Evolutionary conservation across 2,797 vertebrate species (phyloP).

Genomic region (Momotus momota): DNA sequence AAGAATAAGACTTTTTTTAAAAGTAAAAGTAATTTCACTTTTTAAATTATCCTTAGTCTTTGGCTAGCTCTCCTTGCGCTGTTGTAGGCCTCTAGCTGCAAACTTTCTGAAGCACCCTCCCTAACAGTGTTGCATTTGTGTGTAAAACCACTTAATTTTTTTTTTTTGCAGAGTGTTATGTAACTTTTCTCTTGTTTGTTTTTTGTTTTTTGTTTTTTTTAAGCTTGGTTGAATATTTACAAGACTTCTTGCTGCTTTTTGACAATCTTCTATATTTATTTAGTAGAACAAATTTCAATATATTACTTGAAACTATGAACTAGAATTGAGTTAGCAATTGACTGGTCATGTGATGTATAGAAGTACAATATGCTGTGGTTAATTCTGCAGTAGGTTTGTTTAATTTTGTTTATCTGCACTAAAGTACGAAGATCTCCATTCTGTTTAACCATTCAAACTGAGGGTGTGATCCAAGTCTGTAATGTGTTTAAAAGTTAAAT

Average conservation of each 20-base stretch:
- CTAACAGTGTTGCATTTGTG: slow-evolving; percentile 72
- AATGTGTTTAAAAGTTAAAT: slow-evolving; percentile 73
- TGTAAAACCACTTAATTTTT: slow-evolving; percentile 4
- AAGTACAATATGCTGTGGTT: slow-evolving; percentile 78
- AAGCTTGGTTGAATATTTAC: slow-evolving; percentile 76
- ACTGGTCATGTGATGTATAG: slow-evolving; percentile 69
- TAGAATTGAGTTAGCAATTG: slow-evolving; percentile 76
- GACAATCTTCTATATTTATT: slow-evolving; percentile 94
- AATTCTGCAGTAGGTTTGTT: slow-evolving; percentile 76
- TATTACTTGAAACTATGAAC: slow-evolving; percentile 83
- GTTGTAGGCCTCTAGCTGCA: slow-evolving; percentile 79
- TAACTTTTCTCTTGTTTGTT: slow-evolving; percentile 44
- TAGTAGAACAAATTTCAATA: slow-evolving; percentile 78
- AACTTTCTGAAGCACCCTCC: slow-evolving; percentile 83
- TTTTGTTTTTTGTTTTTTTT: slow-evolving; percentile 15
- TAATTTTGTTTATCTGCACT: slow-evolving; percentile 78
- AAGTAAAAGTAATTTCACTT: slow-evolving; percentile 27
- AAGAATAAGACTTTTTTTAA: not conserved
- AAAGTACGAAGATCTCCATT: slow-evolving; percentile 74
- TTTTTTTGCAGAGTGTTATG: slow-evolving; percentile 62
- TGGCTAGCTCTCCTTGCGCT: slow-evolving; percentile 59
- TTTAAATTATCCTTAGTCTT: slow-evolving; percentile 26
- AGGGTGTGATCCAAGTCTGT: slow-evolving; percentile 68
- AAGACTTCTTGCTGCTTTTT: slow-evolving; percentile 89
- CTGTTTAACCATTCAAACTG: slow-evolving; percentile 71